Base-by-base conservation (phyloP, 2,888 invertebrate genomes). In the Drosophila dives region DNA sequence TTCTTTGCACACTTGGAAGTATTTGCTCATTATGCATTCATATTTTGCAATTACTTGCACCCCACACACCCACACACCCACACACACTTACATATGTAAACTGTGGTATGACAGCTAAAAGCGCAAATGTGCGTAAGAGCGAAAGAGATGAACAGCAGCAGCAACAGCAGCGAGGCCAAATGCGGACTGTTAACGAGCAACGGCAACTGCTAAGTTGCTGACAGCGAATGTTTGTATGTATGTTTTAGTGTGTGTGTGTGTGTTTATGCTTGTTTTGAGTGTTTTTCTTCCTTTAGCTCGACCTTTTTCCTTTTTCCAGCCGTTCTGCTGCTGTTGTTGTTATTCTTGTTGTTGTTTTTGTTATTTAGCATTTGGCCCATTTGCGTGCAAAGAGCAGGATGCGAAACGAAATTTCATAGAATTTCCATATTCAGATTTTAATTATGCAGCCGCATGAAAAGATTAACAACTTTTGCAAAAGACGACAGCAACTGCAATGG, bases 381-480 rank as follows among this genome's bases (percentile, higher is more conserved):
- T 72, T 61, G 76, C 51, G 59, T 71, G 65, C 51, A 42, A 45
- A 51, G 42, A 45, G 64, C 48, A 40, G 53, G 53, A 67, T 49
- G 53, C 50, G 42, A 42, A 63, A 51, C 50, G 45, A 54, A 67
- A 60, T 71, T 62, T 73, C 70, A 86, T 89, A 86, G 75, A 90
- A 89, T 89, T 87, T 84, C 45, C 87, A 87, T 86, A 88, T 90
- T 81, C 84, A 68, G 73, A 88, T 91, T 92, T 93, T 92, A 93
- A 93, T 93, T 93, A 93, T 93, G 92, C 93, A 91, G 89, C 89
- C 82, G 90, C 93, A 93, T 93, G 93, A 93, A 93, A 93, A 92
- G 91, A 90, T 90, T 92, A 92, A 91, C 89, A 90, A 89, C 85
- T 87, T 87, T 71, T 72, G 64, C 63, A 64, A 66, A 65, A 64